Evolutionary conservation across 2,113 vertebrate genomes (phyloP).

Genomic region (Tursiops truncatus): DNA sequence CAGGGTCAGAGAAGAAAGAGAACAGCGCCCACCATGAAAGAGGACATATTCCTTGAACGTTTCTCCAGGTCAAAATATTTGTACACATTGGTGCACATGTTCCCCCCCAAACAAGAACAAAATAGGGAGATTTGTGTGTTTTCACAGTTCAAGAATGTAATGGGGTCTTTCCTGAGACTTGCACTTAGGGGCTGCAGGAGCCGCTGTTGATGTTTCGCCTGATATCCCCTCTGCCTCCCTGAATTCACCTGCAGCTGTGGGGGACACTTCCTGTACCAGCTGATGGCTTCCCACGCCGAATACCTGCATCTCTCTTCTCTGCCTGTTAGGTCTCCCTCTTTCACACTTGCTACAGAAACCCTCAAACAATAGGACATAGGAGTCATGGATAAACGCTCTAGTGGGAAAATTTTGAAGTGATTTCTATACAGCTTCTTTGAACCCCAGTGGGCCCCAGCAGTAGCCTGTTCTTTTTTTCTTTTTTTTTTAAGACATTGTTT

Average conservation of each 20-base stretch:
- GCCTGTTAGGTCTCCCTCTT: not conserved
- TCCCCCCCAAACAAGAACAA: not conserved
- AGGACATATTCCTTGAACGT: not conserved
- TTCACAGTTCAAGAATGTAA: not conserved
- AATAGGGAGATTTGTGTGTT: not conserved
- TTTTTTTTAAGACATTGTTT: too few relatives aligned
- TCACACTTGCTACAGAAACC: not conserved
- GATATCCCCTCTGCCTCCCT: fast-evolving
- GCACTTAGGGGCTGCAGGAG: not conserved
- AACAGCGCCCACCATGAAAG: fast-evolving
- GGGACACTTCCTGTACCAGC: not conserved
- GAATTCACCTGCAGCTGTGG: not conserved
- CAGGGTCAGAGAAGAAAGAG: not conserved
- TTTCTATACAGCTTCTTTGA: not conserved
- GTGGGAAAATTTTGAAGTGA: not conserved
- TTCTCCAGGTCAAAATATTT: not conserved
- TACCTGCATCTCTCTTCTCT: not conserved
- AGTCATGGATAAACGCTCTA: not conserved
- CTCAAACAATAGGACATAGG: not conserved
- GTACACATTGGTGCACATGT: fast-evolving
- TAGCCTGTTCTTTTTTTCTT: too few relatives aligned
- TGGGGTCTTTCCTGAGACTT: not conserved
- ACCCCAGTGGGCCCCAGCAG: too few relatives aligned
- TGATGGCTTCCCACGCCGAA: fast-evolving
- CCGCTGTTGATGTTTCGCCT: not conserved